Evolutionary conservation across 1,140 invertebrate genomes (phyloP), one percentile per base, ranked within the genome.

Genomic region (Zaprionus taronus): DNA sequence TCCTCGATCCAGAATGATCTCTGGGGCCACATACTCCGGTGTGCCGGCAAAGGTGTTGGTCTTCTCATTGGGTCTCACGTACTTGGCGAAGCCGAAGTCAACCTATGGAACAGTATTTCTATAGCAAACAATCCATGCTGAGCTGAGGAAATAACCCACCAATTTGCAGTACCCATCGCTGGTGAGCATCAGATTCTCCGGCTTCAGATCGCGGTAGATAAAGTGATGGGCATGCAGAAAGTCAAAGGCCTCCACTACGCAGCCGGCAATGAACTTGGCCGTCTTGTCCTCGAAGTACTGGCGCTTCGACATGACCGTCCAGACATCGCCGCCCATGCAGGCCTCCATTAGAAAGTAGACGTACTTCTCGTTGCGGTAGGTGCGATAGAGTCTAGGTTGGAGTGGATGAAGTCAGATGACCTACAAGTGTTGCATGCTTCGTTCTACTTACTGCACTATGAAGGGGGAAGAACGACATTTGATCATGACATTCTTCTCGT

Each of bases 11-110:
- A 98, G 93, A 55, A 99, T 98, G 56, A 99, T 97, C 94, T 99
- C 98, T 0, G 98, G 98, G 4, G 98, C 97, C 12, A 97, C 96
- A 80, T 98, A 98, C 58, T 93, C 91, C 0, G 97, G 97, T 2
- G 97, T 99, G 2, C 99, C 99, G 83, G 98, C 99, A 94, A 99
- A 99, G 2, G 99, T 99, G 96, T 97, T 99, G 0, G 99, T 99
- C 93, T 98, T 98, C 49, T 95, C 94, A 70, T 96, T 94, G 2
- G 94, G 92, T 3, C 95, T 94, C 49, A 99, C 94, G 77, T 96
- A 95, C 93, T 99, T 99, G 9, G 98, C 98, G 93, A 99, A 99
- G n/a, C 98, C 98, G 94, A 99, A 99, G 93, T 99, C 99, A 26
- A 99, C 98, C 96, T 97, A 92, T 17, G n/a, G 4, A 15, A 15